Base-by-base conservation (phyloP, 2,888 invertebrate genomes). In the Eremobia ochroleuca region DNA sequence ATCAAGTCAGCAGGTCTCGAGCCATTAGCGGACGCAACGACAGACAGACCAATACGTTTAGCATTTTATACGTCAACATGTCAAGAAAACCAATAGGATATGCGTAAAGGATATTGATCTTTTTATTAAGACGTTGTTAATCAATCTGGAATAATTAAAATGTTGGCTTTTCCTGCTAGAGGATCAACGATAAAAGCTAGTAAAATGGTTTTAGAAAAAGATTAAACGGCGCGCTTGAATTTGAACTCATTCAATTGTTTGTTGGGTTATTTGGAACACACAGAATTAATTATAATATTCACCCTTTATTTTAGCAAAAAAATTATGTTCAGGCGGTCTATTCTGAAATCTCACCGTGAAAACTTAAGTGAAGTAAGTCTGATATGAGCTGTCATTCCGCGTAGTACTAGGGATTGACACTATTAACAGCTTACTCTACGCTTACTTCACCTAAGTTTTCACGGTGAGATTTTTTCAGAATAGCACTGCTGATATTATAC, bases 1-100 rank as follows among this genome's bases (percentile, higher is more conserved):
- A 84, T 78, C 25, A 67, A 82, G 73, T 76, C 66, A 82, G 37
- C 82, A 18, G 52, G 66, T 73, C 66, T 75, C 49, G 28, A 64
- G 46, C 18, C 59, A 70, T 40, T 52, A 66, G 49, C 74, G 69
- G 70, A 69, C 46, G 31, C 11, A 64, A n/a, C 37, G 62, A 61
- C 70, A 73, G 62, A 70, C 66, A 70, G 3, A 69, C 6, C 74
- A 71, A 70, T 84, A 64, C 0, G n/a, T 64, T 76, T 37, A 21
- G 52, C 49, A 69, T 69, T 82, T 73, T 75, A 85, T 74, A 81
- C 37, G n/a, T 68, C 28, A 58, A 62, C 61, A 61, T 28, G 21
- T 18, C 11, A 62, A 61, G 46, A 69, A 65, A 72, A 79, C 18
- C n/a, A 31, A 49, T 65, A 9, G n/a, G 34, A 71, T 72, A 72